These are phyloP conservation scores for Zelleria hepariella DNA, from an alignment of 2,888 invertebrate genomes.

Conservation along the genomic window DNA sequence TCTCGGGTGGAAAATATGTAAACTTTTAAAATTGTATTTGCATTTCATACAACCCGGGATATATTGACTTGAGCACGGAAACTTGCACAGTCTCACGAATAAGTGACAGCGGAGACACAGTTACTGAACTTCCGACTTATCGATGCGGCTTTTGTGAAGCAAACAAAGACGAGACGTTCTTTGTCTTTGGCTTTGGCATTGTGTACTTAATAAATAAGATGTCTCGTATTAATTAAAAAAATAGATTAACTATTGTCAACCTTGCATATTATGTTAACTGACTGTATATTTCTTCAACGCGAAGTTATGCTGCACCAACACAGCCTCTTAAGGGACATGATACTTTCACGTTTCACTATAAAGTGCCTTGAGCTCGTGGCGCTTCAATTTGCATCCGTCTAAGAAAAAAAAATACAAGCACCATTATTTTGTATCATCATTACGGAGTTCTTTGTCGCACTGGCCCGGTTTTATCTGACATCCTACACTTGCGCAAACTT, in stretches of 20 bases:
- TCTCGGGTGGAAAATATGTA: constrained; percentile 58
- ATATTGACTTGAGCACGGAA: constrained; percentile 33
- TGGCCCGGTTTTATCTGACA: background rate
- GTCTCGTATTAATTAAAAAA: no score
- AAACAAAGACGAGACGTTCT: background rate
- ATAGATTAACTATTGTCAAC: no score
- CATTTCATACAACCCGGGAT: constrained; percentile 59
- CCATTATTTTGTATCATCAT: constrained; percentile 5
- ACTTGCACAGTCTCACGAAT: background rate
- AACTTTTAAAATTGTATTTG: constrained; percentile 69
- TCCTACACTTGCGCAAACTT: background rate
- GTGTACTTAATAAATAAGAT: no score
- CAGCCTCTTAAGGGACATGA: background rate
- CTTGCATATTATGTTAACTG: background rate
- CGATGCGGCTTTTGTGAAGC: background rate
- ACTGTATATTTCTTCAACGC: background rate
- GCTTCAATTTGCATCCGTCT: constrained; percentile 3
- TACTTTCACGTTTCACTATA: background rate
- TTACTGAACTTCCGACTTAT: background rate
- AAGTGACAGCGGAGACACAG: background rate
- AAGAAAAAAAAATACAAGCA: constrained; percentile 1
- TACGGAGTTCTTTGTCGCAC: background rate
- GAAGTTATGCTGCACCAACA: background rate
- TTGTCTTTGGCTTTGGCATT: background rate
- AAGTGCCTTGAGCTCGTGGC: constrained; percentile 2